Base-by-base conservation (phyloP, 2,113 vertebrate species). In the Leiothrix lutea region DNA sequence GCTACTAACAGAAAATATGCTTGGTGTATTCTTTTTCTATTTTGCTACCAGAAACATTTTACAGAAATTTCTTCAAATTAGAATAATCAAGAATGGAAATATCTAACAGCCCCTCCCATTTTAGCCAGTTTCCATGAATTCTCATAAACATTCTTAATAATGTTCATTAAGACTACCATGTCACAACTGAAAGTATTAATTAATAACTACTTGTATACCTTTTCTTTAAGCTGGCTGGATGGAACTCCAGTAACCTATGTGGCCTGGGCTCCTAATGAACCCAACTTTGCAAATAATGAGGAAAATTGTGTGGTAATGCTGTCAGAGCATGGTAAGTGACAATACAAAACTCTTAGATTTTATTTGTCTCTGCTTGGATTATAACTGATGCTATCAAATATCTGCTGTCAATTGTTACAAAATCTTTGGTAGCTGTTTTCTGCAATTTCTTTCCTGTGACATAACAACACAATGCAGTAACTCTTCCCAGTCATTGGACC, bases 241-340 rank as follows among this genome's bases (percentile, higher is more conserved):
- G 98, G 98, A 57, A 98, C 97, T 42, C 98, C 98, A 42, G 97
- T 99, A 42, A 97, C 98, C 12, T 99, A 97, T 67, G 98, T 98
- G 14, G 97, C 99, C 42, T 99, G 99, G 99, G 98, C 98, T 54
- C 83, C 97, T 16, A 98, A 99, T 84, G 99, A 99, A 96, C 99
- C 99, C 40, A 99, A 99, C 97, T 99, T 99, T 97, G 98, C 98
- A 81, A 99, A 99, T 94, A 99, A 99, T 36, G 99, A 99, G 80
- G 99, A 99, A 98, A 98, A 99, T 62, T 99, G 99, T 95, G 99
- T 99, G 19, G 96, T 98, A 12, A 98, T 99, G 47, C 19, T 42
- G 22, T 17, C 72, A 74, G 16, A 40, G 4, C 64, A 86, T 0
- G 92, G 96, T 94, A 87, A 70, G 64, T 58, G 61, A 54, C 21